A percentile compares a stretch with the other conserved stretches of the same genome.
Conservation (phyloP, 2,797 vertebrate genomes). For the Lepidocolaptes lacrymiger region DNA sequence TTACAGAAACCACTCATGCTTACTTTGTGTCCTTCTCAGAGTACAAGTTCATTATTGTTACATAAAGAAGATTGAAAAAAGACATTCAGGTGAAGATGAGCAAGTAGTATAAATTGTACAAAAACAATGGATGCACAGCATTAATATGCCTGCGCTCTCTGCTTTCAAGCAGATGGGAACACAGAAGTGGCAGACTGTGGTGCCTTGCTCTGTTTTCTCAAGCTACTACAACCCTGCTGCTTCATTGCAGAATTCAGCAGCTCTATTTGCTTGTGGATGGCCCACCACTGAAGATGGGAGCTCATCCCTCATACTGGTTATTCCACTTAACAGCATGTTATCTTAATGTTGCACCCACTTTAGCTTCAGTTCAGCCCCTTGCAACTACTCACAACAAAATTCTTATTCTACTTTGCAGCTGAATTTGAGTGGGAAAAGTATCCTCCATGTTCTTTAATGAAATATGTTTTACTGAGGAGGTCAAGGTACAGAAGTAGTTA, state of each 20-base stretch:
- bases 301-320: fast-evolving
- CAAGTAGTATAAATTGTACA: not conserved
- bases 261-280: not conserved
- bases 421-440: not conserved
- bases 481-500: not conserved
- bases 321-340: not conserved
- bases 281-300: not conserved
- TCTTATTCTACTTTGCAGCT: fast-evolving
- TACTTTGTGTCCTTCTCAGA: not conserved
- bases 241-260: not conserved
- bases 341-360: not conserved
- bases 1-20: not conserved
- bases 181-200: not conserved
- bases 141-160: not conserved
- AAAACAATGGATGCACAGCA: fast-evolving
- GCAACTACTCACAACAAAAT: not conserved
- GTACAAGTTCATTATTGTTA: not conserved
- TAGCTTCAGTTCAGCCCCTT: not conserved
- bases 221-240: not conserved
- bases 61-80: not conserved
- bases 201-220: not conserved
- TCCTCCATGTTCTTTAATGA: not conserved
- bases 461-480: constrained; percentile 10
- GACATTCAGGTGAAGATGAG: not conserved
- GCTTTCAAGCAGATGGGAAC: not conserved